Conservation (phyloP, 2,888 invertebrate genomes). For the Mimumesa dahlbomi region DNA sequence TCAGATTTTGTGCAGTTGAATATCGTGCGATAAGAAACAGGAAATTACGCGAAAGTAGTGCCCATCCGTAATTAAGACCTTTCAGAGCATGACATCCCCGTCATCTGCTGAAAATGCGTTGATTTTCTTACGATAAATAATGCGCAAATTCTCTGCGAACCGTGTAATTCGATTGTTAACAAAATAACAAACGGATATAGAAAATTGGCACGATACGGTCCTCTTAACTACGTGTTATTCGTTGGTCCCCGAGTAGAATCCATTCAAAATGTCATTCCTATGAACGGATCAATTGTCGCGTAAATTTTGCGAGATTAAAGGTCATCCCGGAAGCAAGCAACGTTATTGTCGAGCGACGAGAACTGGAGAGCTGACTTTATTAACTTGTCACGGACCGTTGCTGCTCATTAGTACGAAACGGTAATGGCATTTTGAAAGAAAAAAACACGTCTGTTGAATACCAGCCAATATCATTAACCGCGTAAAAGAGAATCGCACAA, state of each 20-base stretch:
- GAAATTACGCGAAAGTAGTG: no score
- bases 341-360: not conserved
- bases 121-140: no score
- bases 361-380: not conserved
- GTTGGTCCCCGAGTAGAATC: not conserved
- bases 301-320: not conserved
- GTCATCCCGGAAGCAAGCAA: not conserved
- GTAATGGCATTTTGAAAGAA: not conserved
- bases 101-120: no score
- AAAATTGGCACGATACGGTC: constrained; percentile 3
- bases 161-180: not conserved
- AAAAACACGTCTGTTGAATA: not conserved
- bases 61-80: no score
- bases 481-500: no score
- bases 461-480: not conserved
- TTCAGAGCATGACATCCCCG: no score
- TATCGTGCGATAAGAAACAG: no score
- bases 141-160: not conserved
- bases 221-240: not conserved
- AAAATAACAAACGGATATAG: constrained; percentile 5
- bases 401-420: not conserved
- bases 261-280: not conserved
- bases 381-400: not conserved
- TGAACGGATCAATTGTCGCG: not conserved
- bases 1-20: no score